phyloP scores from a whole-genome alignment of 2,113 vertebrate genomes.

The Catharus fuscescens region DNA sequence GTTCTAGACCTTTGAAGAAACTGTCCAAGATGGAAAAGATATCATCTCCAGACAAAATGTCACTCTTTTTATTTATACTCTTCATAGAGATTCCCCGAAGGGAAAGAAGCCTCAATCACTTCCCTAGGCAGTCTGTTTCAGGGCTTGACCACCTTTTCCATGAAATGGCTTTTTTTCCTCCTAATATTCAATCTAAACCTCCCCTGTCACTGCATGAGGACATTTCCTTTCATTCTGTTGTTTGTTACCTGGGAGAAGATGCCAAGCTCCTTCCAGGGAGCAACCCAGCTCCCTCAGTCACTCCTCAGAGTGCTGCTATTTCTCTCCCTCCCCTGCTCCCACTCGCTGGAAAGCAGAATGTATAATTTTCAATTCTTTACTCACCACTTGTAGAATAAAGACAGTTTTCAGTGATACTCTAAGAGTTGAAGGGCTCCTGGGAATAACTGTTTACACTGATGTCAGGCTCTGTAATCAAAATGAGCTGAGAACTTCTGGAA shows the following conservation, averaged over 20 bases:
- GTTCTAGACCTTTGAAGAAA: not conserved
- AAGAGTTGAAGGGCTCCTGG: not conserved
- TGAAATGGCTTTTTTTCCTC: not conserved
- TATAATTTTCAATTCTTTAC: not conserved
- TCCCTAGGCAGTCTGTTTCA: not conserved
- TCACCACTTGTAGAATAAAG: not conserved
- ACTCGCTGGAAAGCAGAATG: not conserved
- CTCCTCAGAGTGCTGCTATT: not conserved
- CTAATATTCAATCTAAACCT: not conserved
- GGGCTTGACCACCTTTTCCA: not conserved
- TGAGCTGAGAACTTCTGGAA: not conserved
- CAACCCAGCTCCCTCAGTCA: not conserved
- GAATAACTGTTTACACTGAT: not conserved
- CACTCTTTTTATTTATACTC: not conserved
- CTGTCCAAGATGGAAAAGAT: not conserved
- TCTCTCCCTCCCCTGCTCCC: fast-evolving
- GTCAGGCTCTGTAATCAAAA: not conserved
- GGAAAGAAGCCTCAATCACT: not conserved
- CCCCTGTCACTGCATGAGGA: not conserved
- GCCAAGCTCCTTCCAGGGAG: not conserved
- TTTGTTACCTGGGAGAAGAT: not conserved
- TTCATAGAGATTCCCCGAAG: not conserved
- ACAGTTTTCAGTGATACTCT: not conserved
- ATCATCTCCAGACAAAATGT: not conserved
- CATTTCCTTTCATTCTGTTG: not conserved